Evolutionary conservation across 2,113 vertebrate species (phyloP).

Genomic region (Trichomycterus rosablanca): DNA sequence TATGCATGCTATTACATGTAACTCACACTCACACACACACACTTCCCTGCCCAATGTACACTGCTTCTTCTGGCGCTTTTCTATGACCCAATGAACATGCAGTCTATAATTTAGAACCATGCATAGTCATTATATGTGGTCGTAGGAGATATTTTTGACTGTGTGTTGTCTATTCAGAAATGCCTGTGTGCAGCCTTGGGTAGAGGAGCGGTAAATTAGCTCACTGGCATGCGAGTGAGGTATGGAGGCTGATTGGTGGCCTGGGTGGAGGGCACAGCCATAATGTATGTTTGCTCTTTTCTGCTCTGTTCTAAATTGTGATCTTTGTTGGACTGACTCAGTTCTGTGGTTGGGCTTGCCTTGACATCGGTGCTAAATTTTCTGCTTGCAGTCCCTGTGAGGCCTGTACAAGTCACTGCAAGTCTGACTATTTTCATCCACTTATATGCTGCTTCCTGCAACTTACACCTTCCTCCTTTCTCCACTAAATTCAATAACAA

Average conservation of each 20-base stretch:
- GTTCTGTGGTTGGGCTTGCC: conserved; percentile 33
- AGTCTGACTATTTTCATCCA: conserved; percentile 51
- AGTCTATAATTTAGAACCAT: conserved; percentile 42
- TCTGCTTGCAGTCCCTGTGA: conserved; percentile 34
- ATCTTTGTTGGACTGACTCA: conserved; percentile 45
- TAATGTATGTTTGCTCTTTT: conserved; percentile 36
- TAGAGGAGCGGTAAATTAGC: conserved; percentile 35
- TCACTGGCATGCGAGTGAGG: conserved; percentile 32
- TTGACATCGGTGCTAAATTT: conserved; percentile 28
- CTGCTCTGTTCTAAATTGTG: conserved; percentile 22
- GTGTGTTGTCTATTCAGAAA: conserved; percentile 36
- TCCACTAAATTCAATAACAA: not conserved
- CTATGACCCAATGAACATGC: conserved; percentile 34
- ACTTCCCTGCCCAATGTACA: conserved; percentile 21
- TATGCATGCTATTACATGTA: conserved; percentile 60
- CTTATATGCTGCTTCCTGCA: conserved; percentile 53
- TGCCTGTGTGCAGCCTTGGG: conserved; percentile 38
- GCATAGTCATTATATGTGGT: conserved; percentile 43
- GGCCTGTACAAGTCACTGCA: conserved; percentile 57
- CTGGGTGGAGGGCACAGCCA: conserved; percentile 32
- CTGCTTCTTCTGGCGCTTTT: conserved; percentile 30
- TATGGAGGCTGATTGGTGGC: conserved; percentile 36
- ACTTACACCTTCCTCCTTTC: conserved; percentile 38
- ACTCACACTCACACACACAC: conserved; percentile 41
- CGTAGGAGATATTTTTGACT: conserved; percentile 42